These are phyloP conservation scores for Ophthalmolycus amberensis DNA, from an alignment of 2,113 vertebrate species.

Conservation along the genomic window DNA sequence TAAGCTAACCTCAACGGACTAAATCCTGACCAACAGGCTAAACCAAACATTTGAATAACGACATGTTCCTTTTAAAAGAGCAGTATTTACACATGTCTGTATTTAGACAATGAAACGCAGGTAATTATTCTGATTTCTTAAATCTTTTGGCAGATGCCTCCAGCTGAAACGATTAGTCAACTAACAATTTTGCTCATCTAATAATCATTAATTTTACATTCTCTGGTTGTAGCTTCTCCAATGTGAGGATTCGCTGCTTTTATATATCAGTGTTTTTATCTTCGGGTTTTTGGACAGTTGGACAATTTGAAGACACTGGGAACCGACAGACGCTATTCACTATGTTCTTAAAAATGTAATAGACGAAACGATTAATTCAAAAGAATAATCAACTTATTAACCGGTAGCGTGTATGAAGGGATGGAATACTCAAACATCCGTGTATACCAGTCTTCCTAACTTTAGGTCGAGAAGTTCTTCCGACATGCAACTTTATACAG, in stretches of 20 bases:
- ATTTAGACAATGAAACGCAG: neutral
- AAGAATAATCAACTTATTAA: neutral
- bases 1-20: neutral
- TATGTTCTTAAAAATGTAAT: neutral
- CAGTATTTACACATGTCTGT: neutral
- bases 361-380: neutral
- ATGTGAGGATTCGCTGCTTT: neutral
- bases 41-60: constrained; percentile 50
- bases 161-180: neutral
- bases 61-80: constrained; percentile 19
- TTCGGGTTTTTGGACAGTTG: neutral
- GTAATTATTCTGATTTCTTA: neutral
- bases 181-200: neutral
- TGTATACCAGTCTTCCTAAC: neutral
- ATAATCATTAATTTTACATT: neutral
- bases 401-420: neutral
- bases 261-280: neutral
- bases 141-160: neutral
- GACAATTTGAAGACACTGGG: neutral
- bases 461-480: neutral
- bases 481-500: neutral
- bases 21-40: constrained; percentile 19
- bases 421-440: neutral
- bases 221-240: neutral
- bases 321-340: neutral